Conservation (phyloP, 2,888 invertebrate species). For the Ptilodon capucinus region DNA sequence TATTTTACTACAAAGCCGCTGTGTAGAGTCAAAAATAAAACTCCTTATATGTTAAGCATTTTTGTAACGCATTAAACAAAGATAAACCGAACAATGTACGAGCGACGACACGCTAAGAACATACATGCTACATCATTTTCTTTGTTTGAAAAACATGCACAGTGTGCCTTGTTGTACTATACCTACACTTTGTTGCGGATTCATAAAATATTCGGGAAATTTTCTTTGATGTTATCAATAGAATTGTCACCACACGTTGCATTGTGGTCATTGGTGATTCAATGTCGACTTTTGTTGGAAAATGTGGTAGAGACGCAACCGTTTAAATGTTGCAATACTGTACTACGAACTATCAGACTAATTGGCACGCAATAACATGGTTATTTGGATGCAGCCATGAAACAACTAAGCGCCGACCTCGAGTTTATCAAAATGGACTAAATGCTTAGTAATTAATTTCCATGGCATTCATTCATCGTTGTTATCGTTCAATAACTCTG, state of each 20-base stretch:
- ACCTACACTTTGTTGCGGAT: slow-evolving; percentile 29
- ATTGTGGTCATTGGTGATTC: too few relatives aligned
- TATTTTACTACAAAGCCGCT: not conserved
- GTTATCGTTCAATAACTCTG: slow-evolving; percentile 2
- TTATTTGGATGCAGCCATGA: not conserved
- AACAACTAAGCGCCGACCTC: too few relatives aligned
- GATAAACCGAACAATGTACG: slow-evolving; percentile 38
- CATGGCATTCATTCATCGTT: not conserved
- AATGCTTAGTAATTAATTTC: not conserved
- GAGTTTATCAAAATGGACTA: not conserved
- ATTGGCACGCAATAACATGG: not conserved
- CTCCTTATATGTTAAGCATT: slow-evolving; percentile 8
- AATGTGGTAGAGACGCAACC: too few relatives aligned
- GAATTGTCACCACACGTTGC: too few relatives aligned
- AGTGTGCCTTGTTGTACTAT: slow-evolving; percentile 31
- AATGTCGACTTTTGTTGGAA: too few relatives aligned
- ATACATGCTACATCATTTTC: slow-evolving; percentile 36
- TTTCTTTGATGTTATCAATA: too few relatives aligned
- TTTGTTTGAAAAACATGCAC: slow-evolving; percentile 32
- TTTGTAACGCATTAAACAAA: slow-evolving; percentile 39
- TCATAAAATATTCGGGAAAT: not conserved
- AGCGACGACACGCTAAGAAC: slow-evolving; percentile 28
- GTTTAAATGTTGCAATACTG: too few relatives aligned
- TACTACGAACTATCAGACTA: too few relatives aligned
- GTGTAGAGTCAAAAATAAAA: slow-evolving; percentile 8